phyloP scores from a whole-genome alignment of 1,140 invertebrate species.

The Vanessa tameamea region DNA sequence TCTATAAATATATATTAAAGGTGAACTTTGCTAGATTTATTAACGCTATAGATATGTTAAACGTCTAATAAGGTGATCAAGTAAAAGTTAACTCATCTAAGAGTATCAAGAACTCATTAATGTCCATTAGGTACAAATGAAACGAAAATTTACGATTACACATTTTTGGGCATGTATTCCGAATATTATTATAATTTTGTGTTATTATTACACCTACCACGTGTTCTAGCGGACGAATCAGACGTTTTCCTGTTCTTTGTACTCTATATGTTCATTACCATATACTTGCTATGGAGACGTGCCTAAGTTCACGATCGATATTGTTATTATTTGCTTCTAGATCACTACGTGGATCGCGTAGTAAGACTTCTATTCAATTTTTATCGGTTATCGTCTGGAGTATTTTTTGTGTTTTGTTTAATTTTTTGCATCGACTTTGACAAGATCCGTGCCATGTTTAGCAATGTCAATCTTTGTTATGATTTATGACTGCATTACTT shows the following conservation, averaged over 20 bases:
- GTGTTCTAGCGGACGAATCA: constrained; percentile 36
- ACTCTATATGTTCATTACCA: constrained; percentile 48
- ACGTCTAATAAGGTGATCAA: too few relatives aligned
- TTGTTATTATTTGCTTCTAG: constrained; percentile 59
- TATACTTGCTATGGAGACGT: constrained; percentile 47
- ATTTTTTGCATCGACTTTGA: neutral
- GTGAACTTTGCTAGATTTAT: too few relatives aligned
- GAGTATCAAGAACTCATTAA: too few relatives aligned
- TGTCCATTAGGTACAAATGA: too few relatives aligned
- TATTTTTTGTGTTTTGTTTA: constrained; percentile 25
- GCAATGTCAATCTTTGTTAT: neutral
- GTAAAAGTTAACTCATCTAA: too few relatives aligned
- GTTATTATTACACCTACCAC: neutral
- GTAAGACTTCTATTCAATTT: constrained; percentile 22
- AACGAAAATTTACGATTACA: too few relatives aligned
- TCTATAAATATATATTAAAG: neutral
- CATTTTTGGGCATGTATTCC: neutral
- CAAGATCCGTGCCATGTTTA: neutral
- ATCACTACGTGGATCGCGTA: constrained; percentile 45
- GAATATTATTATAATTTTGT: constrained; percentile 6
- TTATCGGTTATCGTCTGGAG: constrained; percentile 26
- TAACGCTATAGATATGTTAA: too few relatives aligned
- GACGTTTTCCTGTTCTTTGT: constrained; percentile 68
- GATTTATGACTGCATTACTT: neutral
- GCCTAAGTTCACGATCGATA: constrained; percentile 61